Percentiles rank a stretch among this genome's conserved stretches.
phyloP scores from a whole-genome alignment of 2,113 vertebrate species.

The Microcebus ravelobensis region DNA sequence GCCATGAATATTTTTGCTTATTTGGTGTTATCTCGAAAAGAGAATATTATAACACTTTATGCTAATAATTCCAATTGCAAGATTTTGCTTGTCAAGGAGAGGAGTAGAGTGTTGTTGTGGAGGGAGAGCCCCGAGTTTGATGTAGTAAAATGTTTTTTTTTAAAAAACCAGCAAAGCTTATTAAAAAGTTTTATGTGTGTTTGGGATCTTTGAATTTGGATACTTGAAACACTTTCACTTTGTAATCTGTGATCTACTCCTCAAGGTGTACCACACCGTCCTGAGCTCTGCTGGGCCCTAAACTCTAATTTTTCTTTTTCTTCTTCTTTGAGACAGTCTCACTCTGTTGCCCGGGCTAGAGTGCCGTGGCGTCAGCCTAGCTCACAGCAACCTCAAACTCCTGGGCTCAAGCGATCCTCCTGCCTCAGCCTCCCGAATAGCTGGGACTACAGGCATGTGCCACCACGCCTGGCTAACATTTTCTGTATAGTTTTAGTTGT shows the following conservation, averaged over 20 bases:
- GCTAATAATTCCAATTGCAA: neutral
- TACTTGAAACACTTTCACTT: neutral
- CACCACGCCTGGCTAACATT: too few species aligned
- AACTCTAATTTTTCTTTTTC: neutral
- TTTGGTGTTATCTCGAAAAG: neutral
- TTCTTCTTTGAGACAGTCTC: too few species aligned
- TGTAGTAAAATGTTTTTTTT: neutral
- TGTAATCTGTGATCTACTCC: neutral
- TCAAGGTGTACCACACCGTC: neutral
- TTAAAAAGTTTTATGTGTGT: neutral
- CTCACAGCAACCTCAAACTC: too few species aligned
- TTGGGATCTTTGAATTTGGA: neutral
- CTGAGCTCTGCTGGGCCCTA: neutral
- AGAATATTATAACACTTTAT: neutral
- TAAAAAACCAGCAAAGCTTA: neutral
- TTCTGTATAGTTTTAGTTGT: too few species aligned
- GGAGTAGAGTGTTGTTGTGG: neutral
- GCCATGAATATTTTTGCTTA: neutral
- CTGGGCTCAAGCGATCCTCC: too few species aligned
- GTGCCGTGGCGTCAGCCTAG: too few species aligned
- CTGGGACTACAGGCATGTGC: too few species aligned
- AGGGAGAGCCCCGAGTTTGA: neutral
- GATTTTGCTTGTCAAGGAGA: neutral
- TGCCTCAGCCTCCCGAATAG: too few species aligned
- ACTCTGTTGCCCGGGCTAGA: too few species aligned